phyloP scores from a whole-genome alignment of 1,140 invertebrate genomes.

The Ips nitidus region DNA sequence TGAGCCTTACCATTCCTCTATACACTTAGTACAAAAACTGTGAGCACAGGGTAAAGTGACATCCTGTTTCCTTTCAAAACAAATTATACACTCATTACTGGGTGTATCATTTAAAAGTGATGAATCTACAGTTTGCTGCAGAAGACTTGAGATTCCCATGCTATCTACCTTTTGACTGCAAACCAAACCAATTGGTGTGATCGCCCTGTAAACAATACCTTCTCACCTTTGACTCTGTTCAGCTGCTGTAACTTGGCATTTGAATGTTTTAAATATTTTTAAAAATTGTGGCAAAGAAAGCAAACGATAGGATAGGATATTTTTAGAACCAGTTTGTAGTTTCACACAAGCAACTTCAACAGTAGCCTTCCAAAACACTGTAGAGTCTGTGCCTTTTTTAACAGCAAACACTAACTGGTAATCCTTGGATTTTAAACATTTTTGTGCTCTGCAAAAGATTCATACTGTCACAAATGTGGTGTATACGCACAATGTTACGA shows the following conservation, averaged over 20 bases:
- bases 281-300: conserved; percentile 65
- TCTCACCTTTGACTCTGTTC: conserved; percentile 41
- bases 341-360: conserved; percentile 68
- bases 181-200: background rate
- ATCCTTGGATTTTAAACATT: conserved; percentile 61
- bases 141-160: conserved; percentile 37
- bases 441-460: conserved; percentile 55
- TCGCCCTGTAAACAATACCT: background rate
- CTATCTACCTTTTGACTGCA: conserved; percentile 5
- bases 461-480: background rate
- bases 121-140: conserved; percentile 28
- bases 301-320: conserved; percentile 59
- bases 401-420: conserved; percentile 67
- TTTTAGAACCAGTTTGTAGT: conserved; percentile 55
- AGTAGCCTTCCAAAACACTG: conserved; percentile 69
- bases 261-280: conserved; percentile 56
- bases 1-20: conserved; percentile 62
- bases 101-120: conserved; percentile 27
- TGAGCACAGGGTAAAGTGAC: conserved; percentile 68
- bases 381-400: conserved; percentile 64
- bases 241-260: conserved; percentile 50
- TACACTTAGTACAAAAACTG: conserved; percentile 67
- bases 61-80: conserved; percentile 68
- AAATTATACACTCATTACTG: conserved; percentile 67
- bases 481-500: background rate